Evolutionary conservation across 2,888 invertebrate species (phyloP), one percentile per base, ranked within the genome.

Genomic region (Frankliniella fusca): DNA sequence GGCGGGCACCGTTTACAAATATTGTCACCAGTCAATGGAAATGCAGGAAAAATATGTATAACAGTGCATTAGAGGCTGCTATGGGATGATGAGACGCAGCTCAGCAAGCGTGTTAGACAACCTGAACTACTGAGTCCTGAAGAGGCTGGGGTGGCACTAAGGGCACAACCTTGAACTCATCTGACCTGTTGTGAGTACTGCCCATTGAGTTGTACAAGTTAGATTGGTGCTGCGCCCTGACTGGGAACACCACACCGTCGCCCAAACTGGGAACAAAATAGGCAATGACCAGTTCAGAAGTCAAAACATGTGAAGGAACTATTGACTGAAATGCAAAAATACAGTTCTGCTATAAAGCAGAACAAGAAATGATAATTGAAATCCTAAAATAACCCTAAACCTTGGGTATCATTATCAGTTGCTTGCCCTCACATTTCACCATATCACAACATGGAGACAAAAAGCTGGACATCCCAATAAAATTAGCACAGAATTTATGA

Each of bases 161-260:
- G 70, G 70, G 61, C 48, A 76, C 48, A 86, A 84, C 84, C 84
- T 85, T 86, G 85, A 85, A 84, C 85, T 86, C 86, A 88, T 92
- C 94, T 93, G 93, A 94, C 93, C 94, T 94, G 91, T 93, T 92
- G 89, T 92, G 93, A 89, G 93, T 94, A 90, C 92, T 93, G 90
- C 95, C 95, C 95, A 96, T 96, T 86, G 96, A 95, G 90, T 95
- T 93, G 92, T 96, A 96, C 87, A 90, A 90, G 89, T 90, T 91
- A 88, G 90, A 89, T 86, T 91, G 90, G 88, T 91, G 91, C 89
- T 94, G 93, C 87, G 93, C 92, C 87, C 94, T 93, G 88, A 94
- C 94, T 86, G 94, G 94, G 91, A 91, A 97, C 90, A 92, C 92
- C 89, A 94, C 92, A 90, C 96, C 97, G 90, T 96, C 95, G 89